phyloP scores from a whole-genome alignment of 1,140 invertebrate genomes.

The Nautilus pompilius region DNA sequence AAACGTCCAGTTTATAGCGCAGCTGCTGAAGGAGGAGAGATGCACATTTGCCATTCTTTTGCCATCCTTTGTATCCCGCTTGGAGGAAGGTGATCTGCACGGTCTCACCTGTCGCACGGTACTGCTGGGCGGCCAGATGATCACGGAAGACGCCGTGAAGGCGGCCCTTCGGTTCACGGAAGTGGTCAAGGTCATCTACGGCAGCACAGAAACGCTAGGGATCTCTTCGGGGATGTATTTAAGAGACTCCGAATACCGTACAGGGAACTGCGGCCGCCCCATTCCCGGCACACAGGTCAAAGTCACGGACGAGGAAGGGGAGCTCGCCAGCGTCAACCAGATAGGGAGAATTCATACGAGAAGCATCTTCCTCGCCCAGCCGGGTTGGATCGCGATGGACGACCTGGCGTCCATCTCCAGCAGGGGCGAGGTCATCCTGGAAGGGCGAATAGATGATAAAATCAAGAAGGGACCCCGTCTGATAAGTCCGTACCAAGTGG shows the following conservation, averaged over 20 bases:
- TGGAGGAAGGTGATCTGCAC: not conserved
- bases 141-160: not conserved
- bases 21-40: not conserved
- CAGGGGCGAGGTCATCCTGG: not conserved
- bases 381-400: not conserved
- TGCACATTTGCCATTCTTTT: not conserved
- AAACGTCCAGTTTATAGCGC: not conserved
- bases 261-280: not conserved
- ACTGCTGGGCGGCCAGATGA: not conserved
- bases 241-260: not conserved
- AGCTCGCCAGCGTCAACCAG: not conserved
- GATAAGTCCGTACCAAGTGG: not conserved
- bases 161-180: not conserved
- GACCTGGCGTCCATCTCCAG: not conserved
- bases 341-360: not conserved
- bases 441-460: not conserved
- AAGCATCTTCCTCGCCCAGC: not conserved
- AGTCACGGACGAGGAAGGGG: not conserved
- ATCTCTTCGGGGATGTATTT: not conserved
- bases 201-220: not conserved
- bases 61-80: not conserved
- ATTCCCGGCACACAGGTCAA: not conserved
- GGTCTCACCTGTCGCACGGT: not conserved
- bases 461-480: not conserved
- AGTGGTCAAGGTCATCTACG: not conserved